Conservation (phyloP, 1,140 invertebrate species). For the Galendromus occidentalis region DNA sequence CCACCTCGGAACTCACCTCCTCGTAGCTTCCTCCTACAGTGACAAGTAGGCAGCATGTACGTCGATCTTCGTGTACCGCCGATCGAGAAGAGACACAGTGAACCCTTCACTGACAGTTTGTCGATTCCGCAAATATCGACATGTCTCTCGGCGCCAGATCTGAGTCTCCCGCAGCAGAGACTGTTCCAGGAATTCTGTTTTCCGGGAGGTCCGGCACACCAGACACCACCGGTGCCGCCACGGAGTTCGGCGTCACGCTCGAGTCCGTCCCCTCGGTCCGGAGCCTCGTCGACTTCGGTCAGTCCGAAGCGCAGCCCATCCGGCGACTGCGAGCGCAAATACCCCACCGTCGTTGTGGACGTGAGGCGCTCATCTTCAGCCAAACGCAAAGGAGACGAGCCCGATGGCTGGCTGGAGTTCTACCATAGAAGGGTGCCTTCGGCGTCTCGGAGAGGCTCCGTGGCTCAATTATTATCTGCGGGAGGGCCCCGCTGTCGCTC, state of each 20-base stretch:
- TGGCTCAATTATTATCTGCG: background rate
- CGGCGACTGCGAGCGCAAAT: no score
- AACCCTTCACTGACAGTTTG: background rate
- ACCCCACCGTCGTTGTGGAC: no score
- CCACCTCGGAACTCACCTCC: no score
- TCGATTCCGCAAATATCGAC: background rate
- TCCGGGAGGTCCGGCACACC: background rate
- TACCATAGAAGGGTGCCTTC: background rate
- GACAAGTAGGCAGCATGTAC: background rate
- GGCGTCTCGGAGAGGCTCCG: background rate
- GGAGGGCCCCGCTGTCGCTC: slow-evolving; percentile 5
- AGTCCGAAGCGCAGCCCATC: background rate
- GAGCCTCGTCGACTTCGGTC: background rate
- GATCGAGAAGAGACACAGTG: background rate
- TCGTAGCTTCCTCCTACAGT: no score
- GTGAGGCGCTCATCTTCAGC: no score
- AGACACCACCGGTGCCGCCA: background rate
- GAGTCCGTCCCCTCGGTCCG: background rate
- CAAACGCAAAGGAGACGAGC: background rate
- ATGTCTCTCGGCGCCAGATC: background rate
- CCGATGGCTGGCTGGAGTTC: slow-evolving; percentile 5
- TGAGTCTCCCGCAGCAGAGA: background rate
- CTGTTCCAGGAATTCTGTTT: slow-evolving; percentile 2
- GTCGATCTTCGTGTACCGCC: background rate
- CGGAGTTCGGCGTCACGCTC: background rate